Percentiles rank a stretch among this genome's conserved stretches.
Evolutionary conservation across 2,888 invertebrate genomes (phyloP).

Genomic region (Cantharis rufa): DNA sequence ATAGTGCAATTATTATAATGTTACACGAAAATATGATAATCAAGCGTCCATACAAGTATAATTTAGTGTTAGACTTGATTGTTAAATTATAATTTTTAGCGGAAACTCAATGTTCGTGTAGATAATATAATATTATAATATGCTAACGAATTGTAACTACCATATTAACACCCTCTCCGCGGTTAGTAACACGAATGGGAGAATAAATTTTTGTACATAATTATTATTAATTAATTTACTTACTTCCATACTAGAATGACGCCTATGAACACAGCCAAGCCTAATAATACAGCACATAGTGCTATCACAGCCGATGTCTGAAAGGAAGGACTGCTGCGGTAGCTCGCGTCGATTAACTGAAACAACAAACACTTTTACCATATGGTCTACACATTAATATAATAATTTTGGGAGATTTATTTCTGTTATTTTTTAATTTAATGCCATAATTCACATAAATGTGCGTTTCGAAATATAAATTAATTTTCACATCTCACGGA

Average conservation of each 20-base stretch:
- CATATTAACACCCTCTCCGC: background rate
- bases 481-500: background rate
- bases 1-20: background rate
- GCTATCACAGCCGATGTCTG: conserved; percentile 85
- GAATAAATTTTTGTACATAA: background rate
- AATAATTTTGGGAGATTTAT: conserved; percentile 18
- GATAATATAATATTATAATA: background rate
- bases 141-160: background rate
- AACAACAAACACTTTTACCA: conserved; percentile 52
- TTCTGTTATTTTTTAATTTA: conserved; percentile 14
- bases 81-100: background rate
- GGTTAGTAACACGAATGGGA: background rate
- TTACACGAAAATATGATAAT: background rate
- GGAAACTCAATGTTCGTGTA: background rate
- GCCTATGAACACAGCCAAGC: conserved; percentile 77
- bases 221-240: conserved; percentile 56
- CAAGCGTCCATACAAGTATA: background rate
- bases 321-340: conserved; percentile 81
- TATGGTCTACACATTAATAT: conserved; percentile 14
- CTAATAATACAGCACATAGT: conserved; percentile 77
- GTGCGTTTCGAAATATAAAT: background rate
- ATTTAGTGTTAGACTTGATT: background rate
- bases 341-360: conserved; percentile 87
- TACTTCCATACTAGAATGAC: conserved; percentile 87
- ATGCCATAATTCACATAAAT: background rate